Percentiles rank a stretch among this genome's conserved stretches.
These are phyloP conservation scores for Tautogolabrus adspersus DNA, from an alignment of 2,113 vertebrate genomes.

Conservation along the genomic window DNA sequence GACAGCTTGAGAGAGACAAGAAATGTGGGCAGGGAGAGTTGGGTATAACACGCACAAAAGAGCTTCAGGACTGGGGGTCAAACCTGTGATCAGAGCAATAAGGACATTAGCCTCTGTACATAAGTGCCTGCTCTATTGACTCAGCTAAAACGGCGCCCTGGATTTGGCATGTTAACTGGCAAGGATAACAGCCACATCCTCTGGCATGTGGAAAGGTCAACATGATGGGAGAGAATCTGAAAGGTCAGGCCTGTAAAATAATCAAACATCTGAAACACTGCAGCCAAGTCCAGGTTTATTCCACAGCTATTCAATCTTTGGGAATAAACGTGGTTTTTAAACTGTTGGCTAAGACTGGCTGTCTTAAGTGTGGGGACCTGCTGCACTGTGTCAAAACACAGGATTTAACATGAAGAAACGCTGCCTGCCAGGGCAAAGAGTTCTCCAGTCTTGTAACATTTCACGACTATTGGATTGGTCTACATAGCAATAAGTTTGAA, in stretches of 20 bases:
- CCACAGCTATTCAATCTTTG: constrained; percentile 35
- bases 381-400: constrained; percentile 34
- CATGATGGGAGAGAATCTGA: constrained; percentile 57
- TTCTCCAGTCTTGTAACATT: constrained; percentile 35
- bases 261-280: constrained; percentile 59
- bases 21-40: too few species aligned
- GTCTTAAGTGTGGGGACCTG: constrained; percentile 32
- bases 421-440: constrained; percentile 24
- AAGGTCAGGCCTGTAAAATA: constrained; percentile 71
- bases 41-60: too few species aligned
- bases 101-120: too few species aligned
- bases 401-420: constrained; percentile 42
- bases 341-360: constrained; percentile 8
- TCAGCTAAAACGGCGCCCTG: not conserved
- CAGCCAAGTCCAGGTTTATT: constrained; percentile 43
- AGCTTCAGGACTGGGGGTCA: too few species aligned
- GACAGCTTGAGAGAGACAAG: too few species aligned
- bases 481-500: constrained; percentile 72
- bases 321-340: constrained; percentile 3
- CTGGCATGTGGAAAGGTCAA: constrained; percentile 75
- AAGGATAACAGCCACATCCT: constrained; percentile 52
- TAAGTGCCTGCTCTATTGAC: too few species aligned
- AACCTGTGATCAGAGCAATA: too few species aligned
- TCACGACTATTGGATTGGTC: constrained; percentile 41
- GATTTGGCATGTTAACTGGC: constrained; percentile 57